Evolutionary conservation across 2,888 invertebrate genomes (phyloP).

Genomic region (Nymphalis c-album): DNA sequence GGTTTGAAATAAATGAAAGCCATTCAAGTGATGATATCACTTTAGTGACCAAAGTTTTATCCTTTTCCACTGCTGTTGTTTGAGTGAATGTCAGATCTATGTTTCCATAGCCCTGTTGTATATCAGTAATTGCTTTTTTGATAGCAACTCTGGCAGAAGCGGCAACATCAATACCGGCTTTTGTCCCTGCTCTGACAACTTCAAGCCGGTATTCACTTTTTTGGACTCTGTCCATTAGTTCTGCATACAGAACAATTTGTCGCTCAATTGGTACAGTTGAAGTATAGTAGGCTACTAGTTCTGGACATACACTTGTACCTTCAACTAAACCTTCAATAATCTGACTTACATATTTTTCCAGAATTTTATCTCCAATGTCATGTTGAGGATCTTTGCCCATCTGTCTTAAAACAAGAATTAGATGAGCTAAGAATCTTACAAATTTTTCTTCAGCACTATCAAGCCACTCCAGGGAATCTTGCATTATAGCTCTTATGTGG

Average conservation of each 20-base stretch:
- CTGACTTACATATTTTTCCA: conserved; percentile 87
- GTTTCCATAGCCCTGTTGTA: conserved; percentile 74
- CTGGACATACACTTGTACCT: conserved; percentile 84
- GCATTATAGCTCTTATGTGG: conserved; percentile 87
- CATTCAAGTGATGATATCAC: conserved; percentile 88
- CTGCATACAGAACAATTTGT: conserved; percentile 83
- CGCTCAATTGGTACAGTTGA: conserved; percentile 85
- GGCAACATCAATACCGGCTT: conserved; percentile 90
- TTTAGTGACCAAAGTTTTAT: conserved; percentile 67
- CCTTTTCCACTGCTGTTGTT: conserved; percentile 83
- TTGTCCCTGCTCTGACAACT: conserved; percentile 86
- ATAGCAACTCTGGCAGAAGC: conserved; percentile 92
- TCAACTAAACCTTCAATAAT: conserved; percentile 82
- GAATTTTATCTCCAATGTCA: conserved; percentile 87
- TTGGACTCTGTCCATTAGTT: conserved; percentile 85
- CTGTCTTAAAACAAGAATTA: conserved; percentile 90
- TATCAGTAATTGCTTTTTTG: conserved; percentile 83
- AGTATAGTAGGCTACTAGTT: conserved; percentile 92
- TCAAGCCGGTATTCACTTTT: conserved; percentile 84
- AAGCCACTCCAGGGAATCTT: conserved; percentile 85
- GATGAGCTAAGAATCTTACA: conserved; percentile 91
- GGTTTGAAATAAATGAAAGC: conserved; percentile 89
- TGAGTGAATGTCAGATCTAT: conserved; percentile 83
- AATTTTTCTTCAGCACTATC: conserved; percentile 80
- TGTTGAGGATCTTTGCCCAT: conserved; percentile 87